These are phyloP conservation scores for Sarotherodon lohbergeri DNA, from an alignment of 2,113 vertebrate species.

Conservation along the genomic window DNA sequence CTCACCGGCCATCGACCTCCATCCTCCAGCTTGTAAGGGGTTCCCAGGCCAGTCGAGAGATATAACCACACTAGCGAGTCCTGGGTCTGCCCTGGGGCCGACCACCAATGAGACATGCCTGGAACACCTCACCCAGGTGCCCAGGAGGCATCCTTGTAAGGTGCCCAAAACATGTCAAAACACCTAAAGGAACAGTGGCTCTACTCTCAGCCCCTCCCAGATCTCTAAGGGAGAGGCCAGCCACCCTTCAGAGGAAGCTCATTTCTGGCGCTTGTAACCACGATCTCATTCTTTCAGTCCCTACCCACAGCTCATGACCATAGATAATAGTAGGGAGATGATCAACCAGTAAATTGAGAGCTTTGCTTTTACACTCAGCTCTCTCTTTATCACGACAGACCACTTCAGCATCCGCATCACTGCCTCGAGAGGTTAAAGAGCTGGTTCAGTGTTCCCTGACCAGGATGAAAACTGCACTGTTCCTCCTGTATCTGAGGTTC, in stretches of 20 bases:
- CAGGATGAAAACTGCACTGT: too few relatives aligned
- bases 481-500: too few relatives aligned
- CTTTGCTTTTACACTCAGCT: not conserved
- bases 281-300: not conserved
- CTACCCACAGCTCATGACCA: not conserved
- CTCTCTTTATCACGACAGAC: not conserved
- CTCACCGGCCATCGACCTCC: not conserved
- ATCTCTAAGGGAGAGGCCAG: not conserved
- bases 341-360: not conserved
- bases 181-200: not conserved
- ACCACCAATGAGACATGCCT: not conserved
- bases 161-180: not conserved
- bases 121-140: not conserved
- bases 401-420: not conserved
- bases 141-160: not conserved
- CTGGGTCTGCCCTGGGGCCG: not conserved
- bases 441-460: too few relatives aligned
- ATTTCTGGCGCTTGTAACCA: not conserved
- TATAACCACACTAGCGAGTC: not conserved
- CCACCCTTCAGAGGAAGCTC: not conserved
- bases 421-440: not conserved
- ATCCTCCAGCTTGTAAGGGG: not conserved
- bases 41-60: not conserved
- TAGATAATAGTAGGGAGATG: not conserved
- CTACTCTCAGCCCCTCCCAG: not conserved